These are phyloP conservation scores for Recurvirostra avosetta DNA, from an alignment of 2,113 vertebrate genomes.

Conservation along the genomic window DNA sequence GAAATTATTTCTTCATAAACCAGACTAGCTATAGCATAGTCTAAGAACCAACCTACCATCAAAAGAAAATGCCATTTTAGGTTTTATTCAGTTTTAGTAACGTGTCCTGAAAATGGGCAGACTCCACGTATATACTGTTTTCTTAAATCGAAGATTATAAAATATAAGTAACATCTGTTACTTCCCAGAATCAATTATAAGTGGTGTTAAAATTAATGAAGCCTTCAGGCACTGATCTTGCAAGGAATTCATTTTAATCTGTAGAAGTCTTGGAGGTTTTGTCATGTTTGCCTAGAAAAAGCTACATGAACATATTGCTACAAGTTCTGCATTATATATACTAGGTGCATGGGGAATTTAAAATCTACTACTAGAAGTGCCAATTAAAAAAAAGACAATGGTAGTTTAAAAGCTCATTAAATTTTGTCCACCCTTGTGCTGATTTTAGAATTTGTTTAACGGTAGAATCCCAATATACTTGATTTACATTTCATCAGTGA, in stretches of 20 bases:
- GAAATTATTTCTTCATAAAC: not conserved
- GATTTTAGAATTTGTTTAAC: not conserved
- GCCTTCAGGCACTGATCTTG: slow-evolving; percentile 57
- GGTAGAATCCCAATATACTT: not conserved
- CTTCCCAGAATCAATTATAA: slow-evolving; percentile 61
- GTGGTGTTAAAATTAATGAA: slow-evolving; percentile 63
- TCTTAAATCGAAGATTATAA: not conserved
- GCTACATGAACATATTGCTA: not conserved
- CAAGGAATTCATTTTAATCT: slow-evolving; percentile 57
- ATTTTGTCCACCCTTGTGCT: not conserved
- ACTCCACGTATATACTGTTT: not conserved
- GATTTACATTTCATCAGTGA: not conserved
- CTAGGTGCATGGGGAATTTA: not conserved
- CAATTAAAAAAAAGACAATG: not conserved
- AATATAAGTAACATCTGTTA: slow-evolving; percentile 46
- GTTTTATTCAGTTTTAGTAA: not conserved
- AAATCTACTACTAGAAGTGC: not conserved
- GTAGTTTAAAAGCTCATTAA: not conserved
- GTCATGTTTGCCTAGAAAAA: slow-evolving; percentile 17
- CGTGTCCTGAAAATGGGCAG: not conserved
- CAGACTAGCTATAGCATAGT: not conserved
- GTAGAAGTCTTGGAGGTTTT: not conserved
- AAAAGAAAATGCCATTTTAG: not conserved
- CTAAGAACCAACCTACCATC: not conserved
- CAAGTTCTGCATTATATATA: not conserved